Evolutionary conservation across 2,113 vertebrate species (phyloP).

Genomic region (Ifrita kowaldi): DNA sequence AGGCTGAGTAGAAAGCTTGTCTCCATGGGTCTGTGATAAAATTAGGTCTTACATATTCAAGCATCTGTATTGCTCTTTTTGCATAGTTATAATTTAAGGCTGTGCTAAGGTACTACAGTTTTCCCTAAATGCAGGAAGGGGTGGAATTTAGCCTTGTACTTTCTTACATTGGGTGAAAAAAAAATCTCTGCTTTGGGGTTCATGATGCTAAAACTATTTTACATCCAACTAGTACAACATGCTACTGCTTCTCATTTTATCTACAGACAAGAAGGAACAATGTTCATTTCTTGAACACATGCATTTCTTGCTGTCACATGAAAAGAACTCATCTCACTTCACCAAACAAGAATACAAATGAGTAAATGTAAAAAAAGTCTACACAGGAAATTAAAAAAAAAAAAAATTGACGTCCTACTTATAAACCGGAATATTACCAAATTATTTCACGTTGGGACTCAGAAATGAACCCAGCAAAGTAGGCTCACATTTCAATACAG

Average conservation of each 20-base stretch:
- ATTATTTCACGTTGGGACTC: not conserved
- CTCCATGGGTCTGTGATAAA: not conserved
- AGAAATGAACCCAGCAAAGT: not conserved
- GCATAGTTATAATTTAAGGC: not conserved
- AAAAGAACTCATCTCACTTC: not conserved
- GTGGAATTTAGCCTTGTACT: not conserved
- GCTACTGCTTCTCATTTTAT: not conserved
- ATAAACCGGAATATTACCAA: not conserved
- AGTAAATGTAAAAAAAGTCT: not conserved
- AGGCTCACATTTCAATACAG: not conserved
- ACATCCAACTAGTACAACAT: not conserved
- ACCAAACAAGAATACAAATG: not conserved
- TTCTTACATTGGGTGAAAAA: not conserved
- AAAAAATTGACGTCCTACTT: not conserved
- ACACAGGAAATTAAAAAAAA: not conserved
- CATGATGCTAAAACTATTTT: not conserved
- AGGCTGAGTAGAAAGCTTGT: not conserved
- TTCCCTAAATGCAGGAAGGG: not conserved
- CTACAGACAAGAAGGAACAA: not conserved
- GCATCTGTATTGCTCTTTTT: not conserved
- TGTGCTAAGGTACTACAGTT: not conserved
- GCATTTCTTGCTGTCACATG: not conserved
- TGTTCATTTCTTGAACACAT: rapidly evolving
- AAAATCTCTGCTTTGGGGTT: not conserved
- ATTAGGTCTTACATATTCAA: not conserved